Conservation (phyloP, 1,140 invertebrate species). For the Drosophila arizonae region DNA sequence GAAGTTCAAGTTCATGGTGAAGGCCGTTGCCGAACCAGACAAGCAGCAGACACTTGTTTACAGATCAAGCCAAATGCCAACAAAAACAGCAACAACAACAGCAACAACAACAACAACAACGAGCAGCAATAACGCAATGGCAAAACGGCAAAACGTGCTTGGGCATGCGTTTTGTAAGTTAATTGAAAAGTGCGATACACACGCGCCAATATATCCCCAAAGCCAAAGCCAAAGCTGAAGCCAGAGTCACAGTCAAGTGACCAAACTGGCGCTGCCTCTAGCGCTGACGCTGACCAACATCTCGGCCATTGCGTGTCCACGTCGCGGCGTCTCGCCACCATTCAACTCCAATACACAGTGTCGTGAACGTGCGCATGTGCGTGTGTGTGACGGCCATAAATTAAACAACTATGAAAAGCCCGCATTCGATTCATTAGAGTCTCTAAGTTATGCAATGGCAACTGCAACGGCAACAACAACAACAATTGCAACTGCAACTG, state of each 20-base stretch:
- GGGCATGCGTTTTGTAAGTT: conserved; percentile 78
- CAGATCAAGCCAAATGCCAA: conserved; percentile 46
- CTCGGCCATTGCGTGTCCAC: conserved; percentile 37
- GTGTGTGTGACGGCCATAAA: conserved; percentile 46
- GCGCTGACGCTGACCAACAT: conserved; percentile 44
- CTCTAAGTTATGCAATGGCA: conserved; percentile 57
- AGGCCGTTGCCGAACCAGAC: conserved; percentile 55
- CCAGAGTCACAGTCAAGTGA: conserved; percentile 45
- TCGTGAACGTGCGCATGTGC: conserved; percentile 25
- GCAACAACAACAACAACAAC: neutral
- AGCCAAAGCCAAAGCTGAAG: conserved; percentile 26
- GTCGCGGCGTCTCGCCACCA: neutral
- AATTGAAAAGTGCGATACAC: conserved; percentile 80
- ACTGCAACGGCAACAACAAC: neutral
- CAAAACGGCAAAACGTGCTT: conserved; percentile 62
- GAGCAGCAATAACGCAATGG: conserved; percentile 4
- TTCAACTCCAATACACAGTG: neutral
- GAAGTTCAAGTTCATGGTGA: conserved; percentile 73
- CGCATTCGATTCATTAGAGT: conserved; percentile 59
- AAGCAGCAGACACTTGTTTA: conserved; percentile 46
- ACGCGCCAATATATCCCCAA: conserved; percentile 65
- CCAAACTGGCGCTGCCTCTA: conserved; percentile 46
- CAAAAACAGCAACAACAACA: conserved; percentile 38
- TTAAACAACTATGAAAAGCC: conserved; percentile 46
- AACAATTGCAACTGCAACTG: conserved; percentile 34